phyloP scores from a whole-genome alignment of 1,140 invertebrate species.

The Lordiphosa mommai region DNA sequence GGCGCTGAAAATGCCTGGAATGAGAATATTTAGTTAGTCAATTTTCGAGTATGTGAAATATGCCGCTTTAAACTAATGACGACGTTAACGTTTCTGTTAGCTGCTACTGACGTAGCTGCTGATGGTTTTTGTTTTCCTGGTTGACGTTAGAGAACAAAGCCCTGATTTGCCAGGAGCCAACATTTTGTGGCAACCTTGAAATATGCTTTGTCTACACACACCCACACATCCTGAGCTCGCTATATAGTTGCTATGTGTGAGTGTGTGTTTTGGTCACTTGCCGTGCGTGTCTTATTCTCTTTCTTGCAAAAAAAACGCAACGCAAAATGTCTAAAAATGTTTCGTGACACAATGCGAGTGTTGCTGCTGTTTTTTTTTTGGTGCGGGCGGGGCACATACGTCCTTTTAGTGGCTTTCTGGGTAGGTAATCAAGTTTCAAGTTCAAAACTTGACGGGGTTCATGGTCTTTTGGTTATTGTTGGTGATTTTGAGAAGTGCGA shows the following conservation, averaged over 20 bases:
- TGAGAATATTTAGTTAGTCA: no score
- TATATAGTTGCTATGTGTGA: constrained; percentile 25
- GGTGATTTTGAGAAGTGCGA: constrained; percentile 32
- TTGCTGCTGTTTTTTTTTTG: constrained; percentile 27
- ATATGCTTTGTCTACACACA: constrained; percentile 42
- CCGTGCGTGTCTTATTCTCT: constrained; percentile 52
- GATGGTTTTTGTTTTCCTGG: constrained; percentile 46
- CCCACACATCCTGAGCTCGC: background rate
- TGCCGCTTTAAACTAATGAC: constrained; percentile 9
- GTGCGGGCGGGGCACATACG: constrained; percentile 17
- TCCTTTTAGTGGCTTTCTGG: constrained; percentile 55
- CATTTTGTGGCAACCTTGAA: constrained; percentile 58
- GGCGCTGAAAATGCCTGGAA: background rate
- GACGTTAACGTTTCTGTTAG: constrained; percentile 6
- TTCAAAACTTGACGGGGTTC: constrained; percentile 69
- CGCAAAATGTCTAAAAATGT: constrained; percentile 51
- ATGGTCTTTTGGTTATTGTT: constrained; percentile 56
- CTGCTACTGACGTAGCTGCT: constrained; percentile 15
- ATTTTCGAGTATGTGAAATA: no score
- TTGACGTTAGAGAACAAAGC: constrained; percentile 56
- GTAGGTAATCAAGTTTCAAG: constrained; percentile 78
- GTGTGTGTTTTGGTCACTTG: constrained; percentile 39
- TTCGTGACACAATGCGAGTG: constrained; percentile 67
- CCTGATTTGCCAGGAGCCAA: constrained; percentile 54
- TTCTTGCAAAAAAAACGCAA: constrained; percentile 10